Percentiles rank a stretch among this genome's conserved stretches.
Evolutionary conservation across 1,140 invertebrate genomes (phyloP).

Genomic region (Neotoxoptera formosana): DNA sequence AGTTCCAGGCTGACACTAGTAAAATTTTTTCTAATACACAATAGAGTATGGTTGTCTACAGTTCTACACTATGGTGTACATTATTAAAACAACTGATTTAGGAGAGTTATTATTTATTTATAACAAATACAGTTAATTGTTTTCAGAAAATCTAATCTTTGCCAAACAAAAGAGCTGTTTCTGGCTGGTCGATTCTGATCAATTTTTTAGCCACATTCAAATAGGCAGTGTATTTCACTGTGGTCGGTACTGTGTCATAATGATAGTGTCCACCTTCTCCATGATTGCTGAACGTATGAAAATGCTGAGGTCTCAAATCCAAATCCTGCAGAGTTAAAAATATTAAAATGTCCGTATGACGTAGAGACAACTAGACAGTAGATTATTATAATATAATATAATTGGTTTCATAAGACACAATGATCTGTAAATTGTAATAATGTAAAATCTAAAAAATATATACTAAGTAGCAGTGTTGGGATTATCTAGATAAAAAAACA

Average conservation of each 20-base stretch:
- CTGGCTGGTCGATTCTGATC: slow-evolving; percentile 82
- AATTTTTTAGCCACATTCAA: slow-evolving; percentile 80
- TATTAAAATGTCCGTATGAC: background rate
- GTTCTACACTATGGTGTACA: background rate
- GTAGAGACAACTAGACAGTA: background rate
- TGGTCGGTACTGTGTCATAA: slow-evolving; percentile 86
- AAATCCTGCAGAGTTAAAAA: slow-evolving; percentile 69
- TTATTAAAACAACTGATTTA: background rate
- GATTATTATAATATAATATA: background rate
- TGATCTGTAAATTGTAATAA: background rate
- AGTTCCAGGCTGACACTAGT: too few relatives aligned
- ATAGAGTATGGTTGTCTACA: too few relatives aligned
- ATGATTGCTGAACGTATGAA: slow-evolving; percentile 89
- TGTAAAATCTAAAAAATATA: background rate
- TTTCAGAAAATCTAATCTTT: slow-evolving; percentile 65
- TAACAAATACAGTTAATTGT: background rate
- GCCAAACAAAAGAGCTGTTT: slow-evolving; percentile 67
- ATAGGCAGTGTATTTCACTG: slow-evolving; percentile 86
- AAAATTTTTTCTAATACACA: too few relatives aligned
- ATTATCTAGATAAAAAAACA: too few relatives aligned
- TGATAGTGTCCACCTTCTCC: slow-evolving; percentile 96
- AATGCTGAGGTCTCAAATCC: slow-evolving; percentile 91
- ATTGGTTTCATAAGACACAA: background rate
- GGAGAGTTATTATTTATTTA: background rate
- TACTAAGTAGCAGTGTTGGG: too few relatives aligned